These are phyloP conservation scores for Gobius niger DNA, from an alignment of 2,113 vertebrate genomes.

Conservation along the genomic window DNA sequence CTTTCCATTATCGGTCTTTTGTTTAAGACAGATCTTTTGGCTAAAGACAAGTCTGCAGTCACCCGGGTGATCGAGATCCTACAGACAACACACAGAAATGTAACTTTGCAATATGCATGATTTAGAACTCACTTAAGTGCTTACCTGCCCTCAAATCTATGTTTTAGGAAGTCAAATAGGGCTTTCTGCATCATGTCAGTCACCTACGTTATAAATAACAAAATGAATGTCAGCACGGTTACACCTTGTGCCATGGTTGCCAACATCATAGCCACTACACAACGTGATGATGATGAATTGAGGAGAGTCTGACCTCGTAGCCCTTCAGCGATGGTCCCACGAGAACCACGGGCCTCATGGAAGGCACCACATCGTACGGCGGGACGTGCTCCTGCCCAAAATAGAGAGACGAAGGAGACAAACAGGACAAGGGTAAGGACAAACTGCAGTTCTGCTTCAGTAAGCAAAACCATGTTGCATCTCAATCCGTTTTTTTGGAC, in stretches of 20 bases:
- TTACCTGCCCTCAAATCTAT: constrained; percentile 95
- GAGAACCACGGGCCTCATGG: constrained; percentile 95
- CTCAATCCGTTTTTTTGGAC: not conserved
- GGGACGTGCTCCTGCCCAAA: constrained; percentile 86
- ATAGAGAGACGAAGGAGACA: constrained; percentile 34
- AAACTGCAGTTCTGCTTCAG: not conserved
- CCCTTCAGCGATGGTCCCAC: constrained; percentile 96
- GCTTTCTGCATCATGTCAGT: constrained; percentile 99
- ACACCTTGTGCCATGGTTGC: not conserved
- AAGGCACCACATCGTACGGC: constrained; percentile 94
- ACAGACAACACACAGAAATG: not conserved
- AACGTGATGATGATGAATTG: constrained; percentile 35
- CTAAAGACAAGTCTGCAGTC: constrained; percentile 92
- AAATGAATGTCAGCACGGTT: not conserved
- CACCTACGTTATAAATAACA: constrained; percentile 72
- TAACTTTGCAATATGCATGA: not conserved
- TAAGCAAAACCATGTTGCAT: not conserved
- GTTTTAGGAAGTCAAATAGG: constrained; percentile 95
- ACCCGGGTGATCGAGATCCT: constrained; percentile 97
- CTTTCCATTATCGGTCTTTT: constrained; percentile 95
- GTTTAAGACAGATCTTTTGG: constrained; percentile 95
- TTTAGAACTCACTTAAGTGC: constrained; percentile 33
- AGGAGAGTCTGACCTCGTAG: constrained; percentile 84
- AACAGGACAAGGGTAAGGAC: not conserved
- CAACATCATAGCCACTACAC: not conserved